Evolutionary conservation across 2,797 vertebrate genomes (phyloP).

Genomic region (Malurus splendens): DNA sequence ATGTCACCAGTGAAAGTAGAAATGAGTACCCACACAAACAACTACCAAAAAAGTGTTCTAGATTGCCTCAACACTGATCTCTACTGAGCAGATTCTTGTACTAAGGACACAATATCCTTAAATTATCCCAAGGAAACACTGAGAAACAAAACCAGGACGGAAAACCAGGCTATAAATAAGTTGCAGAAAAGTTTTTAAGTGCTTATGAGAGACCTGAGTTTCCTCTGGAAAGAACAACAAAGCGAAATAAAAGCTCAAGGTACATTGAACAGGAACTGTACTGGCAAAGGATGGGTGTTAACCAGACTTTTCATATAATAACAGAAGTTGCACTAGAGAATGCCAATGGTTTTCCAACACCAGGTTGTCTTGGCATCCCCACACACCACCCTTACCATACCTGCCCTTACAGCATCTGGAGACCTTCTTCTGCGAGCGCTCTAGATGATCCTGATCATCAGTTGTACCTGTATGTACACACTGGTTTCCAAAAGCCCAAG

Average conservation of each 20-base stretch:
- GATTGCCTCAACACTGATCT: not conserved
- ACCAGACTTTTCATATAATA: not conserved
- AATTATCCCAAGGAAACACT: not conserved
- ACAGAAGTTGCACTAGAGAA: not conserved
- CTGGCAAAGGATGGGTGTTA: not conserved
- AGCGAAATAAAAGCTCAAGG: not conserved
- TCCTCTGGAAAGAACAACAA: not conserved
- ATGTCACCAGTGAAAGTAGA: not conserved
- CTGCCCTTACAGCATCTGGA: not conserved
- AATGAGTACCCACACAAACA: not conserved
- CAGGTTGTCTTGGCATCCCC: not conserved
- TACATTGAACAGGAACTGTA: not conserved
- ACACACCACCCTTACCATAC: not conserved
- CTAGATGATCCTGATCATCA: not conserved
- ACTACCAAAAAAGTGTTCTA: not conserved
- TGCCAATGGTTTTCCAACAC: not conserved
- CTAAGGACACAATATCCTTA: not conserved
- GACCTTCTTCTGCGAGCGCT: not conserved
- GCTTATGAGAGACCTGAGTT: not conserved
- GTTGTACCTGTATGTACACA: rapidly evolving
- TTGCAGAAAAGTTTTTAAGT: not conserved
- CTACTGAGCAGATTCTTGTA: not conserved
- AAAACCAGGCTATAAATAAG: not conserved
- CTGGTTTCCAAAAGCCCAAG: not conserved
- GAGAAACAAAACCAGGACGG: not conserved